A percentile compares a stretch with the other conserved stretches of the same genome.
phyloP scores from a whole-genome alignment of 2,888 invertebrate genomes.

The Ligdia adustata region DNA sequence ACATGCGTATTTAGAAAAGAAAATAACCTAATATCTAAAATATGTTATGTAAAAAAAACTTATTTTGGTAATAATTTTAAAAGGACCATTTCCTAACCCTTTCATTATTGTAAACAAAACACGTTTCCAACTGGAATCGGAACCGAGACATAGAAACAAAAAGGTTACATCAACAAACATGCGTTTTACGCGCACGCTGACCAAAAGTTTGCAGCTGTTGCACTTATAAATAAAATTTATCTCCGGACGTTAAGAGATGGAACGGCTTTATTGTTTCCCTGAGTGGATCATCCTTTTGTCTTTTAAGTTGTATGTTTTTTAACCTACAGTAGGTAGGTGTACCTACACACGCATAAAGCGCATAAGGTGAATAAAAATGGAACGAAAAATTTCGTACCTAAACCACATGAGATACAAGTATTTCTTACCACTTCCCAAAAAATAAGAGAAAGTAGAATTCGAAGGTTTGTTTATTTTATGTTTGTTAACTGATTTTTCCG shows the following conservation, averaged over 20 bases:
- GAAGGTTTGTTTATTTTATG: too few species aligned
- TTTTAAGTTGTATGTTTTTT: conserved; percentile 15
- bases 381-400: too few species aligned
- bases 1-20: too few species aligned
- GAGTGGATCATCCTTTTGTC: conserved; percentile 35
- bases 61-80: conserved; percentile 13
- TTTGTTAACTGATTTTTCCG: too few species aligned
- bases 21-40: too few species aligned
- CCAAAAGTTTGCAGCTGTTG: conserved; percentile 84
- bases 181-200: conserved; percentile 72
- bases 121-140: conserved; percentile 36
- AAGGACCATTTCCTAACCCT: conserved; percentile 40
- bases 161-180: conserved; percentile 69
- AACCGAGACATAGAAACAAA: conserved; percentile 64
- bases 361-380: too few species aligned
- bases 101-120: conserved; percentile 50
- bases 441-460: too few species aligned
- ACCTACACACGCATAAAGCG: too few species aligned
- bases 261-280: conserved; percentile 70
- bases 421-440: too few species aligned
- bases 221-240: conserved; percentile 80
- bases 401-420: too few species aligned
- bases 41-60: too few species aligned
- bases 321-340: too few species aligned
- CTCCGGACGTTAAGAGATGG: conserved; percentile 71